Base-by-base conservation (phyloP, 2,113 vertebrate genomes). In the Gymnocephalus cernua region DNA sequence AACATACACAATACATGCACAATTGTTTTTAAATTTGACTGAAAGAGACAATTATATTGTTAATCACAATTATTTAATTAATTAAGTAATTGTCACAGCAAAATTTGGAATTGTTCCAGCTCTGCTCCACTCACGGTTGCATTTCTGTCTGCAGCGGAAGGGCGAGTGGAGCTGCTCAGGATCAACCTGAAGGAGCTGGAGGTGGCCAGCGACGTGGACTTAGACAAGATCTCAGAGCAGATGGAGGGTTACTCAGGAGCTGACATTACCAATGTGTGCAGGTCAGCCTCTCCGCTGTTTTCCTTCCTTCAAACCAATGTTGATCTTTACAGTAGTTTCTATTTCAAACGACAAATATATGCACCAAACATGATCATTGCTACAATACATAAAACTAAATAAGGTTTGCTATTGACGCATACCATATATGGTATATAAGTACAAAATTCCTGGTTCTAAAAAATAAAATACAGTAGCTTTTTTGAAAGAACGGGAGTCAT, bases 191-290 rank as follows among this genome's bases (percentile, higher is more conserved):
- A 96, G 83, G 98, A 99, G 88, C 91, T 99, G 93, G 98, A 99
- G 79, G 84, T 99, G 93, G 96, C 97, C 74, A 91, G 94, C 3
- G 95, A 99, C n/a, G 98, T 99, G 82, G 95, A 99, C 88, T 90
- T 99, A 93, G 94, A 95, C 57, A 97, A 94, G 88, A 99, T 99
- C 64, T 96, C 97, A 14, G 96, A 98, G 90, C 96, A 99, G 79
- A 96, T 98, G 97, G 97, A 99, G 83, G 98, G 98, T 13, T 99
- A 99, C 85, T 99, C 98, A 4, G 98, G 98, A 86, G 98, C 98
- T 0, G 98, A 99, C 92, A 99, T 99, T 77, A 99, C 98, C 77
- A 99, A 98, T 0, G 97, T 99, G 15, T 99, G 98, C 98, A 98
- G 98, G 98, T 99, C 29, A 57, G 91, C 41, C 89, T 29, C 76